Conservation (phyloP, 2,797 vertebrate species). For the Sphenopsis melanotis region DNA sequence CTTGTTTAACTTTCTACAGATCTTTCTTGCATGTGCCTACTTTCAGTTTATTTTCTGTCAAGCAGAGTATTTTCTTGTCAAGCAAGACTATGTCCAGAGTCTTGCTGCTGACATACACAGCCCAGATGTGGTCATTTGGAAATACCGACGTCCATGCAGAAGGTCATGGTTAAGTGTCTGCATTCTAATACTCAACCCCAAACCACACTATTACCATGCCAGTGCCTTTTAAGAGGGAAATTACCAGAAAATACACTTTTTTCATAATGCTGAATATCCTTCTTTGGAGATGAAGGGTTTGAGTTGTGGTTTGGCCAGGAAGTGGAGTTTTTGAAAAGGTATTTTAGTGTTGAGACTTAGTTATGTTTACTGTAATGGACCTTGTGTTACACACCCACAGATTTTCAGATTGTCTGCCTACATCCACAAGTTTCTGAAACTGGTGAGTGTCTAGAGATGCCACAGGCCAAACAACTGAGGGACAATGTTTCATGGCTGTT, state of each 20-base stretch:
- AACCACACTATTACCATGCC: rapidly evolving
- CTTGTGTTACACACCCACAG: neutral
- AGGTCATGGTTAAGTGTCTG: neutral
- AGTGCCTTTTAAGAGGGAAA: neutral
- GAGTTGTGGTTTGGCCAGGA: neutral
- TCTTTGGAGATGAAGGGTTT: neutral
- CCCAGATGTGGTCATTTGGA: neutral
- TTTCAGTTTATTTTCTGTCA: neutral
- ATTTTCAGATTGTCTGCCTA: neutral
- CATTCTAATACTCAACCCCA: neutral
- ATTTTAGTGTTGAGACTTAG: neutral
- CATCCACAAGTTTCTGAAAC: neutral
- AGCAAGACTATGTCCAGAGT: neutral
- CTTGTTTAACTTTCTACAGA: neutral
- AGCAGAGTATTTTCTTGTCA: neutral
- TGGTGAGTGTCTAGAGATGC: neutral
- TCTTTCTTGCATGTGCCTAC: neutral
- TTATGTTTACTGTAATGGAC: neutral
- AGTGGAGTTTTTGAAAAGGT: neutral
- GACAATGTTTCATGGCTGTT: rapidly evolving
- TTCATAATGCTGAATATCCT: neutral
- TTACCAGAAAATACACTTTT: neutral
- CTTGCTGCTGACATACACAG: neutral
- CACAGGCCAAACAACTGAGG: neutral
- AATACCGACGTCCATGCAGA: neutral